These are phyloP conservation scores for Bombus impatiens DNA, from an alignment of 1,140 invertebrate genomes.

Conservation along the genomic window DNA sequence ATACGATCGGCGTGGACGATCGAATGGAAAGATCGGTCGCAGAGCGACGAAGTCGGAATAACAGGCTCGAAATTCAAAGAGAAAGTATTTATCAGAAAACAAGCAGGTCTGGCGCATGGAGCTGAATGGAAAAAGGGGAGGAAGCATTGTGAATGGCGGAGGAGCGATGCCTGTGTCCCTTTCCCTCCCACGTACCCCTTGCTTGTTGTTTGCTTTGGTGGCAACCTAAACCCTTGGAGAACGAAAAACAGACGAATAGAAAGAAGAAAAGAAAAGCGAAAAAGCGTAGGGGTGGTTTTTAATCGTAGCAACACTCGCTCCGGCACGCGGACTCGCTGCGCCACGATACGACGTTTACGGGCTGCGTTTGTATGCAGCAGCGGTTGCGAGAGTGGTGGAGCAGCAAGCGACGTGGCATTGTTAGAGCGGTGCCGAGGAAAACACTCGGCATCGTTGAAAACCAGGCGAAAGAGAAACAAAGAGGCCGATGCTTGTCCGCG, in stretches of 20 bases:
- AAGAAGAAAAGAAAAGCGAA: no score
- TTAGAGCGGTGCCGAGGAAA: conserved; percentile 13
- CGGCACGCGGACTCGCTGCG: no score
- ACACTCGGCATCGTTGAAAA: conserved; percentile 30
- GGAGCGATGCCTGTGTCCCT: conserved; percentile 12
- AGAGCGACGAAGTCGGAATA: neutral
- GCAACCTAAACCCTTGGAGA: conserved; percentile 40
- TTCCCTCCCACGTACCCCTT: neutral
- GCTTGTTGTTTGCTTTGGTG: conserved; percentile 36
- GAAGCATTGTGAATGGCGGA: conserved; percentile 14
- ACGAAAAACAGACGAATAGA: no score
- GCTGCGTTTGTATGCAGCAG: neutral
- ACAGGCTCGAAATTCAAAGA: conserved; percentile 12
- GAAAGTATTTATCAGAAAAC: conserved; percentile 17
- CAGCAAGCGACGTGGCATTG: conserved; percentile 27
- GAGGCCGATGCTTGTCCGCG: no score
- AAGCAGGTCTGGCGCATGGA: conserved; percentile 24
- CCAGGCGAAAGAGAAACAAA: conserved; percentile 41
- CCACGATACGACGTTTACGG: no score
- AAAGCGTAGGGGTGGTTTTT: conserved; percentile 1
- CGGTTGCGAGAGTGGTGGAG: conserved; percentile 13
- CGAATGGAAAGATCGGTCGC: neutral
- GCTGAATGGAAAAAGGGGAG: neutral
- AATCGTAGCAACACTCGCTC: conserved; percentile 2
- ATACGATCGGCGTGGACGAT: neutral